Base-by-base conservation (phyloP, 1,140 invertebrate species). In the Dendrolimus punctatus region DNA sequence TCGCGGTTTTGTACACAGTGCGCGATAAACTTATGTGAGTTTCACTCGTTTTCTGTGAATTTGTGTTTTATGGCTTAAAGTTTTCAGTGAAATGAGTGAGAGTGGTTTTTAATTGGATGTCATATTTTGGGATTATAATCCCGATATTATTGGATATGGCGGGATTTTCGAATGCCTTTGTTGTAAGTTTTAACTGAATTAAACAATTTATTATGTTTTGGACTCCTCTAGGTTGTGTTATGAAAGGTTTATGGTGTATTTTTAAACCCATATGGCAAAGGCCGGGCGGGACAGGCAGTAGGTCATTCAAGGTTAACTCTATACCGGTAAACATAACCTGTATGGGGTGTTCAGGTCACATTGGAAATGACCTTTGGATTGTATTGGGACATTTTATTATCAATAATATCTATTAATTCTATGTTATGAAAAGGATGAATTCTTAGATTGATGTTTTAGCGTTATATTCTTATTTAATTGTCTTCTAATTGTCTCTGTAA, bases 221-320 rank as follows among this genome's bases (percentile, higher is more conserved):
- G 9, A 39, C 44, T 10, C 38, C 4, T 49, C 39, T 8, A 43
- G 36, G 39, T 5, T 5, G 41, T 53, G 39, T 52, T 23, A 23
- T 23, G 23, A 23, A 23, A 3, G 23, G 3, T 23, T 53, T 48
- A 5, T 54, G 8, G 23, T 49, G 39, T 46, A 47, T 53, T 7
- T 49, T 40, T 51, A 44, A 51, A 49, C 57, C 23, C 23, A 23
- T 58, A 42, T 6, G 37, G 10, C 9, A 50, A 45, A n/a, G 42
- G 9, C n/a, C 10, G 37, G 36, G 49, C 39, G 44, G 52, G 46
- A 59, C 51, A 56, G 53, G 51, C 54, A 55, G 46, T 55, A 83
- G 82, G 82, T 85, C 82, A 84, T 81, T 81, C 82, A 85, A 85
- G 82, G 82, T 85, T 80, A 81, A 58, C 58, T 62, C 55, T 68